Percentiles rank a stretch among this genome's conserved stretches.
phyloP scores from a whole-genome alignment of 2,888 invertebrate species.

The Aleiodes testaceus region DNA sequence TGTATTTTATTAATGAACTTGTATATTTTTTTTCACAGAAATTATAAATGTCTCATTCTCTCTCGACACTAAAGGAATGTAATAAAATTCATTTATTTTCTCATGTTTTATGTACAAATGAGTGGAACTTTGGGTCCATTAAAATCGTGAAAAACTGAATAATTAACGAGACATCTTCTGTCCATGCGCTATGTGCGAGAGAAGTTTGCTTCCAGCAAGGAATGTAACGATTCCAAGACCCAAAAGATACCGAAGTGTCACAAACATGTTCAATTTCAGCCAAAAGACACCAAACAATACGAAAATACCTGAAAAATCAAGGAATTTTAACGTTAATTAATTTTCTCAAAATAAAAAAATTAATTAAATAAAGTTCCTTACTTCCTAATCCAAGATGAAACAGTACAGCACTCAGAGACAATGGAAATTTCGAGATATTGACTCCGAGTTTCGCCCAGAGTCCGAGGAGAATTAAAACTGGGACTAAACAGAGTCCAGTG shows the following conservation, averaged over 20 bases:
- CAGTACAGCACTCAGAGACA: conserved; percentile 85
- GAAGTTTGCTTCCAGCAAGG: conserved; percentile 92
- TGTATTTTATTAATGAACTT: no score
- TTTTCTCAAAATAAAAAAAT: not conserved
- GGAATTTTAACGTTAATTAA: no score
- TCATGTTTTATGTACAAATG: not conserved
- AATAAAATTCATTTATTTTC: not conserved
- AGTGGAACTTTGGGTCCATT: not conserved
- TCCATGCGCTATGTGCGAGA: conserved; percentile 83
- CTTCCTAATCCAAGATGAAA: conserved; percentile 94
- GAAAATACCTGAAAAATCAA: conserved; percentile 81
- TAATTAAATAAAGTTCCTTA: conserved; percentile 63
- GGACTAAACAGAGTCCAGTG: conserved; percentile 86
- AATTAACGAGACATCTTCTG: conserved; percentile 64
- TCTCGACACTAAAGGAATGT: not conserved
- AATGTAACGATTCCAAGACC: conserved; percentile 92
- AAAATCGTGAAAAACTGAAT: not conserved
- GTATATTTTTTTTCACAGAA: no score
- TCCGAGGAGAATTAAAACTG: conserved; percentile 86
- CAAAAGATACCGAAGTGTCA: conserved; percentile 91
- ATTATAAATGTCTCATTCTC: not conserved
- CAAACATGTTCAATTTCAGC: conserved; percentile 96
- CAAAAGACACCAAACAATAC: conserved; percentile 92
- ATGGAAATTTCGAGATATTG: conserved; percentile 88
- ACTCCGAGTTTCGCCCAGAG: conserved; percentile 92